Percentiles rank a stretch among this genome's conserved stretches.
Evolutionary conservation across 2,888 invertebrate species (phyloP).

Genomic region (Fissipunctia ypsillon): DNA sequence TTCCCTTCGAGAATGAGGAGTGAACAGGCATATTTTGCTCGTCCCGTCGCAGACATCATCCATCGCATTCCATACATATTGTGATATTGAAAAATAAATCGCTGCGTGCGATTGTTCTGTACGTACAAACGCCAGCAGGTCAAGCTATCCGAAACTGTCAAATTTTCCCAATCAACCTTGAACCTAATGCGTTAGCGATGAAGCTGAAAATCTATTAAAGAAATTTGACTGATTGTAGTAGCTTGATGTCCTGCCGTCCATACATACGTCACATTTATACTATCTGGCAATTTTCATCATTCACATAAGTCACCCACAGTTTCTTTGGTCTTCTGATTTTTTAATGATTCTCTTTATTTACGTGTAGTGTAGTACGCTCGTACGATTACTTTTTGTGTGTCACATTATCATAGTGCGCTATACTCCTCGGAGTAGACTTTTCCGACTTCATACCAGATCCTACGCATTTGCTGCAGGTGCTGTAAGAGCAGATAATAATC

Average conservation of each 20-base stretch:
- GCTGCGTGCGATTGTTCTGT: no score
- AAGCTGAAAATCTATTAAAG: no score
- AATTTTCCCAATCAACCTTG: no score
- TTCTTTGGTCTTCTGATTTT: background rate
- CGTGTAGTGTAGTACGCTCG: no score
- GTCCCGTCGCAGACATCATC: background rate
- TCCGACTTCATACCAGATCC: conserved; percentile 37
- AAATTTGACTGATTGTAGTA: no score
- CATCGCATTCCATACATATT: background rate
- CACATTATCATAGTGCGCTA: background rate
- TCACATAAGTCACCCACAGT: background rate
- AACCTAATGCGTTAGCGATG: no score
- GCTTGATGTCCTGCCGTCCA: no score
- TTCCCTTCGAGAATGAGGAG: background rate
- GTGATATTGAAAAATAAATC: background rate
- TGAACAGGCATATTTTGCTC: background rate
- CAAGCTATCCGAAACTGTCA: no score
- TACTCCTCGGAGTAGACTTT: background rate
- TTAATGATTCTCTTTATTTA: background rate
- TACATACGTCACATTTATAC: background rate
- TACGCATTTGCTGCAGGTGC: conserved; percentile 32
- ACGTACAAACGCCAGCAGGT: no score
- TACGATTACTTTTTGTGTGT: background rate
- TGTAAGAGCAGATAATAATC: conserved; percentile 43
- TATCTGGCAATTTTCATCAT: background rate